These are phyloP conservation scores for Orthonyx spaldingii DNA, from an alignment of 2,113 vertebrate species.

Conservation along the genomic window DNA sequence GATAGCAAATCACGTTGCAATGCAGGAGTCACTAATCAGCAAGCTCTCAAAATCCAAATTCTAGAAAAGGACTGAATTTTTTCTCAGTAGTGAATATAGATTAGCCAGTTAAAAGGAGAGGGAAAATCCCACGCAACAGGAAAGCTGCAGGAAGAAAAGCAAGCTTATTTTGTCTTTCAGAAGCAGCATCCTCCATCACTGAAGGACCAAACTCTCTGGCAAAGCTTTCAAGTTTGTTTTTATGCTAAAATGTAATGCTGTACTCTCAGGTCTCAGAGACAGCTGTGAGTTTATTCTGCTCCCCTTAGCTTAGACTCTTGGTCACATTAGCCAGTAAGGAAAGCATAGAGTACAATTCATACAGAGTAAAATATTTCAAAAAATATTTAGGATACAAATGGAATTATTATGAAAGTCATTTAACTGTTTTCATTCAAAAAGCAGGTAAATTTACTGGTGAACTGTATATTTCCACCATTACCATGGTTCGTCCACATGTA, in stretches of 20 bases:
- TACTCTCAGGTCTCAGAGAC: neutral
- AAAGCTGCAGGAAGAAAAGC: neutral
- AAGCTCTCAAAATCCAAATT: neutral
- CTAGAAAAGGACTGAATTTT: neutral
- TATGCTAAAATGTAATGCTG: neutral
- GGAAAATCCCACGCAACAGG: rapidly evolving
- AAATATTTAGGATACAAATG: neutral
- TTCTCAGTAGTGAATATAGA: neutral
- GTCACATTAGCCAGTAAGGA: neutral
- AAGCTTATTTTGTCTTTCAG: neutral
- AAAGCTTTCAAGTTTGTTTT: neutral
- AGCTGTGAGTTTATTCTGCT: neutral
- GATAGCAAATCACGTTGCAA: neutral
- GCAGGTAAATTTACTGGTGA: neutral
- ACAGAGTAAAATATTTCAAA: neutral
- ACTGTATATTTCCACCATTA: neutral
- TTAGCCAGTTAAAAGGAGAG: neutral
- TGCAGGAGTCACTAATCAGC: neutral
- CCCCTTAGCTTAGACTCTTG: neutral
- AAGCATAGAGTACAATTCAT: neutral
- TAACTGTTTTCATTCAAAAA: neutral
- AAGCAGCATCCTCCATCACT: neutral
- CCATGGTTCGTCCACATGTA: rapidly evolving
- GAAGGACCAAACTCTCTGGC: neutral
- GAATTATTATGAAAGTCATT: neutral